phyloP scores from a whole-genome alignment of 2,113 vertebrate genomes.

The human (Homo sapiens) region GRCh38 chrX:31985001-31985500 shows the following conservation, averaged over 20 bases:
- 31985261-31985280: not conserved
- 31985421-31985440: constrained; percentile 7
- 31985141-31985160: not conserved
- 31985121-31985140: not conserved
- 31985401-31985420: not conserved
- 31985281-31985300: not conserved
- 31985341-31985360: not conserved
- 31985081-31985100: not conserved
- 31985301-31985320: not conserved
- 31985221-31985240: not conserved
- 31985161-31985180: not conserved
- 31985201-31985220: not conserved
- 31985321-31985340: not conserved
- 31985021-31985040: constrained; percentile 62
- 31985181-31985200: not conserved
- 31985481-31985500: not conserved
- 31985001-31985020: constrained; percentile 60
- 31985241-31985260: not conserved
- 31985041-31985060: constrained; percentile 43
- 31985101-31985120: constrained; percentile 42
- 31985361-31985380: not conserved
- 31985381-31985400: not conserved
- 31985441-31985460: not conserved
- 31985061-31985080: constrained; percentile 27
- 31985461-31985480: not conserved